Evolutionary conservation across 2,888 invertebrate species (phyloP), one percentile per base, ranked within the genome.

Genomic region (Mactromeris polynyma): DNA sequence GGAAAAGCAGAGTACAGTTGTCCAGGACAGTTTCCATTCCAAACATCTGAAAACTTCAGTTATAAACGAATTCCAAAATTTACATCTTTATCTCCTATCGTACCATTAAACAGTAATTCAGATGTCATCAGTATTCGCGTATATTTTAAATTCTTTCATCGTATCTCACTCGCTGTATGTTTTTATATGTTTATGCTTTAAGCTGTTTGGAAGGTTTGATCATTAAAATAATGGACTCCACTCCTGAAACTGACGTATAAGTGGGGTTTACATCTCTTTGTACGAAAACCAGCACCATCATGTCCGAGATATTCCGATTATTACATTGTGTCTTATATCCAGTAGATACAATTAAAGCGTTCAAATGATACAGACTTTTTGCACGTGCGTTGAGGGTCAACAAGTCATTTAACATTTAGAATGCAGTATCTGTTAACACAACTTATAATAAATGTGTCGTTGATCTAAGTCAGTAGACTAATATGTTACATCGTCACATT

Each of bases 21-120:
- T 69, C 64, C 69, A 42, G 11, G 83, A 6, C 40, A 54, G 6
- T 83, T 64, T 69, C 42, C 83, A 26, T 78, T 69, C 42, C 69
- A 42, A 83, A 69, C 83, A 77, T 51, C 77, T 46, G 51, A 83
- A 73, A 51, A 83, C 36, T n/a, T 77, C 46, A 42, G 51, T 38
- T n/a, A 51, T 78, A 83, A 83, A 77, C n/a, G 31, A 51, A 77
- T 78, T 83, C 77, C 54, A 73, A 83, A 73, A 77, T 83, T 77
- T 77, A 77, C 77, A 51, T 21, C 73, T 83, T 77, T 83, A 83
- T 83, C 77, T 36, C 33, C 31, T 36, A 14, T 26, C 42, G 51
- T 51, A 38, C 83, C 38, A 77, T 83, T 77, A 83, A 73, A 83
- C 83, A 19, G 77, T 42, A 83, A 77, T 83, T 77, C 51, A 42